Base-by-base conservation (phyloP, 2,797 vertebrate genomes). In the Myotis pilosus region DNA sequence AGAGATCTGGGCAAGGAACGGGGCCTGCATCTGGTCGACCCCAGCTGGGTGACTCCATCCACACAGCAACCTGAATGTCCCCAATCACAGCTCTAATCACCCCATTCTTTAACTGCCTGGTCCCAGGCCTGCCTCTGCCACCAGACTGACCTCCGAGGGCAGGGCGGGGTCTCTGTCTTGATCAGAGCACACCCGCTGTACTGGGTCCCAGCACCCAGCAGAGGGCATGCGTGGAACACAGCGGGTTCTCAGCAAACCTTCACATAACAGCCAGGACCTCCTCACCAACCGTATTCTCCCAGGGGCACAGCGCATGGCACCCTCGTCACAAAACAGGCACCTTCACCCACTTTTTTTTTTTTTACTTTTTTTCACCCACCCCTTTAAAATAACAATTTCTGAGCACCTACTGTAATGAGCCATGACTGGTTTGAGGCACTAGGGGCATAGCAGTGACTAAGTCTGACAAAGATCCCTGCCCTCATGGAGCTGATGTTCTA, bases 251-350 rank as follows among this genome's bases (percentile, higher is more conserved):
- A 19, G 80, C 68, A 33, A 41, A 51, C 20, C 19, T 17, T 23
- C 2, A 30, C 47, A 9, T 8, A n/a, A 55, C 4, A 6, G 8
- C 62, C 44, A 51, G 71, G 19, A 19, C 15, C 6, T 33, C 25
- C 38, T 23, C 38, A 60, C 72, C 47, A 20, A 33, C 0, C 49
- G 38, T 6, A 30, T 20, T 68, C 60, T 30, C 38, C 68, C 49
- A 16, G 62, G 44, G 8, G 20, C 30, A 44, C 75, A 6, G 15
- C 2, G n/a, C 6, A 13, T 0, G 5, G 15, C 10, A 5, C 8
- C 51, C 22, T 17, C 1, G 0, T 33, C 72, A 79, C 57, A n/a
- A 30, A 60, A 30, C 9, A 4, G 17, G 23, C 8, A 6, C 47
- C 60, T 10, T 38, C 47, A 60, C 16, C 22, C 53, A 23, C 44